A percentile compares a stretch with the other conserved stretches of the same genome.
Evolutionary conservation across 2,888 invertebrate genomes (phyloP).

Genomic region (Hemithea aestivaria): DNA sequence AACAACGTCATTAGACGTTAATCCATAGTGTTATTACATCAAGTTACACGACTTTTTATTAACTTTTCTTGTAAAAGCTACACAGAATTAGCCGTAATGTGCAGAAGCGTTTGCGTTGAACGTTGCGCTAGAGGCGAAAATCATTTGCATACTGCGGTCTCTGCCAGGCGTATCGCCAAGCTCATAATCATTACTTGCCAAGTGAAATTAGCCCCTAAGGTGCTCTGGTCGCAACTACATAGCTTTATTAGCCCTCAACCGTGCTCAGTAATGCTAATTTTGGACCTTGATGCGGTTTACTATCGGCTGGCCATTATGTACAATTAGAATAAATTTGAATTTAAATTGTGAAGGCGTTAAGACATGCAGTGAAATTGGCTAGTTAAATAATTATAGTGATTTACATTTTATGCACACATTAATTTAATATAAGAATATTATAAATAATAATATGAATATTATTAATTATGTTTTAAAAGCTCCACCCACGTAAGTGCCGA

Average conservation of each 20-base stretch:
- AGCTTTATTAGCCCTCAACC: conserved; percentile 71
- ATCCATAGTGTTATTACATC: no score
- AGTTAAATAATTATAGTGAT: not conserved
- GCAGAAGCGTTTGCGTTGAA: conserved; percentile 21
- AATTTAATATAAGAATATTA: conserved; percentile 1
- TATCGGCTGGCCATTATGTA: conserved; percentile 36
- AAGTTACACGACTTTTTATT: not conserved
- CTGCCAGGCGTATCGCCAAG: conserved; percentile 46
- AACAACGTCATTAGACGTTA: no score
- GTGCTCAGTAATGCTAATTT: conserved; percentile 71
- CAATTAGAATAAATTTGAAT: conserved; percentile 28
- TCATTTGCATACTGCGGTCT: conserved; percentile 74
- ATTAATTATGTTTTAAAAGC: no score
- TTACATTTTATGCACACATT: not conserved
- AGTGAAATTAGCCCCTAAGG: conserved; percentile 75
- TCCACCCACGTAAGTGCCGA: no score
- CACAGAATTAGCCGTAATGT: conserved; percentile 20
- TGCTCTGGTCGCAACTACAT: conserved; percentile 62
- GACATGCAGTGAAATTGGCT: not conserved
- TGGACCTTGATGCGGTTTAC: conserved; percentile 68
- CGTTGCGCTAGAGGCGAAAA: conserved; percentile 62
- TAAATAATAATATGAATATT: no score
- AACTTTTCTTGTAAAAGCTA: conserved; percentile 10
- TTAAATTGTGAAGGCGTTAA: not conserved
- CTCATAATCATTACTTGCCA: conserved; percentile 72